Percentiles rank a stretch among this genome's conserved stretches.
These are phyloP conservation scores for Megalopta genalis DNA, from an alignment of 1,140 invertebrate species.

Conservation along the genomic window DNA sequence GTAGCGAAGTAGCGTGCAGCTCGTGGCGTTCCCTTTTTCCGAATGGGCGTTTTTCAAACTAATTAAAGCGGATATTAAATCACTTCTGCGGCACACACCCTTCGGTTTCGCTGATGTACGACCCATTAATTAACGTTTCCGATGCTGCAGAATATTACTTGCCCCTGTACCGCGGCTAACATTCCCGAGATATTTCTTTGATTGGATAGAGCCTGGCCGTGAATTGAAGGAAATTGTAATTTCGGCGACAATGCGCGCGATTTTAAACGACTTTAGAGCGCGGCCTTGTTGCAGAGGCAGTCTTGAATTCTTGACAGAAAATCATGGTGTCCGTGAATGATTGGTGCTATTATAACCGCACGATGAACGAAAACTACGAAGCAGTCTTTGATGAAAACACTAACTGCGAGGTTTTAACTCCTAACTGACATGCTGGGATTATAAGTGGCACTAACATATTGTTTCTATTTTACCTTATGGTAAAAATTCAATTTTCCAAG, in stretches of 20 bases:
- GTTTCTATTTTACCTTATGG: too few relatives aligned
- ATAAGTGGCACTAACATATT: too few relatives aligned
- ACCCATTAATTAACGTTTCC: slow-evolving; percentile 65
- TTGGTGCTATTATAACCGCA: too few relatives aligned
- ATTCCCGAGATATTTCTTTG: slow-evolving; percentile 46
- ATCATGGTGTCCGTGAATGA: too few relatives aligned
- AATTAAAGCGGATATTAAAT: slow-evolving; percentile 73
- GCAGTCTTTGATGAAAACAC: too few relatives aligned
- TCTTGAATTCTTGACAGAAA: too few relatives aligned
- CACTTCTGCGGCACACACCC: slow-evolving; percentile 60
- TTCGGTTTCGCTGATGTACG: slow-evolving; percentile 53
- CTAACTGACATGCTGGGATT: too few relatives aligned
- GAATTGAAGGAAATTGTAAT: not conserved
- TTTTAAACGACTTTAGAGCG: not conserved
- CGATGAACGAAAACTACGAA: too few relatives aligned
- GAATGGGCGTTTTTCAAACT: slow-evolving; percentile 71
- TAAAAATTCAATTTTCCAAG: too few relatives aligned
- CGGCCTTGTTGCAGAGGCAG: not conserved
- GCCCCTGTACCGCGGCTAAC: slow-evolving; percentile 34
- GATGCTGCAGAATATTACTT: slow-evolving; percentile 60
- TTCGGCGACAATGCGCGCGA: not conserved
- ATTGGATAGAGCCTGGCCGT: slow-evolving; percentile 15
- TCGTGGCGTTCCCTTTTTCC: slow-evolving; percentile 38
- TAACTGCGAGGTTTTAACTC: too few relatives aligned
- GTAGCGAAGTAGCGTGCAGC: slow-evolving; percentile 57